Conservation (phyloP, 2,888 invertebrate species). For the Lapara coniferarum region DNA sequence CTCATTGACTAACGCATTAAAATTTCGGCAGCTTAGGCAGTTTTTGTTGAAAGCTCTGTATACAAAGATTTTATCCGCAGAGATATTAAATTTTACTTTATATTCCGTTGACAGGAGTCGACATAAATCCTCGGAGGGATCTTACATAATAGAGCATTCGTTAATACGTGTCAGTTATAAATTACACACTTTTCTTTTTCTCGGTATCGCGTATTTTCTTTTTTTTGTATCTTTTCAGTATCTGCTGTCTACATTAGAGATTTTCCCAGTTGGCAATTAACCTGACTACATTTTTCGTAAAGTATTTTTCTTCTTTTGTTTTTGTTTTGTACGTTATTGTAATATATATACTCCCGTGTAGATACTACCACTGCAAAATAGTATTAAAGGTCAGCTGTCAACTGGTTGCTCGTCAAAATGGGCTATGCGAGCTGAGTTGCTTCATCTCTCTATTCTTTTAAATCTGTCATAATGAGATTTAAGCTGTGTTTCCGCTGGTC, state of each 20-base stretch:
- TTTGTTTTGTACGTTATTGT: neutral
- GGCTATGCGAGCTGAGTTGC: too few relatives aligned
- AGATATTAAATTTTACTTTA: constrained; percentile 15
- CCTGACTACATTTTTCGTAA: too few relatives aligned
- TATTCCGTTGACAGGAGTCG: constrained; percentile 6
- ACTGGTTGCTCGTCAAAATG: too few relatives aligned
- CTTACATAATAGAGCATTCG: neutral
- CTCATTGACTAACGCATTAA: constrained; percentile 19
- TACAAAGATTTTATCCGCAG: constrained; percentile 14
- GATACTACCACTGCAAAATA: too few relatives aligned
- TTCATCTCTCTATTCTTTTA: too few relatives aligned
- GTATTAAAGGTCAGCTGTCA: too few relatives aligned
- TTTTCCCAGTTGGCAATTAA: too few relatives aligned
- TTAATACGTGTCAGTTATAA: neutral
- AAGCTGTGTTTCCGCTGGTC: too few relatives aligned
- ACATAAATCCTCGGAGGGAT: neutral
- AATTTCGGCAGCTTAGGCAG: constrained; percentile 4
- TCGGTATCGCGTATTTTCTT: neutral
- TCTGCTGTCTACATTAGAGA: neutral
- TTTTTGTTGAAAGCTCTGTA: constrained; percentile 18
- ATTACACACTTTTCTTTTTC: neutral
- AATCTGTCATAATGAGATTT: too few relatives aligned
- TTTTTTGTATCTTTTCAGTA: neutral
- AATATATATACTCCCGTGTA: neutral
- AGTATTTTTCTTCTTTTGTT: neutral